Evolutionary conservation across 2,888 invertebrate species (phyloP).

Genomic region (Drosophila conformis): DNA sequence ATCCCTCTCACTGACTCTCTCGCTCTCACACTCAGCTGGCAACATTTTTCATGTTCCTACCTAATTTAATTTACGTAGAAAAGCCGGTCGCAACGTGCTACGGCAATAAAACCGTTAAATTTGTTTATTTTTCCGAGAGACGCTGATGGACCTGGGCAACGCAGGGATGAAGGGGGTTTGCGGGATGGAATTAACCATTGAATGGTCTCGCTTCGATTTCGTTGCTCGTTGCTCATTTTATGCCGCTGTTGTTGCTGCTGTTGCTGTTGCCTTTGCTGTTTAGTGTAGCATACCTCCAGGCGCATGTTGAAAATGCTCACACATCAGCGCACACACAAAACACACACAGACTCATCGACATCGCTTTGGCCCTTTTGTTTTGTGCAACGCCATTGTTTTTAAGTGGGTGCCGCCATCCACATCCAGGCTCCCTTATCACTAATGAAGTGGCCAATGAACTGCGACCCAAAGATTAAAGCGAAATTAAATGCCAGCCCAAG

Average conservation of each 20-base stretch:
- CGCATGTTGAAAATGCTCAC: conserved; percentile 48
- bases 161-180: background rate
- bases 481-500: conserved; percentile 69
- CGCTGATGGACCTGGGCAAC: background rate
- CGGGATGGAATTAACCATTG: conserved; percentile 24
- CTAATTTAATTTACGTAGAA: conserved; percentile 79
- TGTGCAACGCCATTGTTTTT: conserved; percentile 71
- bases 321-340: conserved; percentile 24
- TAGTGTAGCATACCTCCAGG: conserved; percentile 63
- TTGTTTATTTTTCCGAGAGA: conserved; percentile 72
- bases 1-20: background rate
- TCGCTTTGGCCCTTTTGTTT: conserved; percentile 62
- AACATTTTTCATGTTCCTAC: conserved; percentile 66
- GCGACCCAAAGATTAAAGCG: conserved; percentile 76
- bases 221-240: conserved; percentile 33
- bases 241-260: conserved; percentile 28
- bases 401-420: conserved; percentile 68
- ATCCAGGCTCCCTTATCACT: conserved; percentile 71
- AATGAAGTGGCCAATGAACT: conserved; percentile 80
- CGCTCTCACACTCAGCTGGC: conserved; percentile 4
- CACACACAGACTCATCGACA: conserved; percentile 14
- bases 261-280: conserved; percentile 27
- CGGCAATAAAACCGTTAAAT: conserved; percentile 79
- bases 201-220: conserved; percentile 61
- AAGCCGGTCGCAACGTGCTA: conserved; percentile 69